A percentile compares a stretch with the other conserved stretches of the same genome.
phyloP scores from a whole-genome alignment of 2,797 vertebrate species.

The Scleropages formosus region DNA sequence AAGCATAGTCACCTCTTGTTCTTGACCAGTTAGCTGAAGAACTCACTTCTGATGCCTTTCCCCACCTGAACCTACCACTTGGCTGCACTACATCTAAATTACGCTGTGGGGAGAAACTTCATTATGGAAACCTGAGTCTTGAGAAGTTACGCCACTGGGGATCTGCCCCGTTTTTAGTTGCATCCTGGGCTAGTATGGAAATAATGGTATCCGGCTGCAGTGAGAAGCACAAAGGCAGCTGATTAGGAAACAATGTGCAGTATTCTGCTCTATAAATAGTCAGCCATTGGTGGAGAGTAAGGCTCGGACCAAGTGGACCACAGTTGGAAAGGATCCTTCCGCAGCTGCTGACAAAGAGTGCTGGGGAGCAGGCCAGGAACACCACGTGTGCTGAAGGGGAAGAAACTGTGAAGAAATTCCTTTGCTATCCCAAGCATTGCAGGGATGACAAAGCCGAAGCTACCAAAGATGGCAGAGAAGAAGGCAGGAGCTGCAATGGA shows the following conservation, averaged over 20 bases:
- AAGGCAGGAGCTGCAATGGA: neutral
- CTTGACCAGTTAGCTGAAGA: too few species aligned
- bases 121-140: conserved; percentile 8
- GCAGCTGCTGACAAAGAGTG: conserved; percentile 19
- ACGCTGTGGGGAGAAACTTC: conserved; percentile 25
- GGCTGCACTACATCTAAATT: neutral
- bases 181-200: conserved; percentile 16
- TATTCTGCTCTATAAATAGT: conserved; percentile 70
- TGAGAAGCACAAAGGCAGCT: conserved; percentile 41
- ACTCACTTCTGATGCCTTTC: neutral
- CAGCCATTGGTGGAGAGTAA: conserved; percentile 41
- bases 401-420: neutral
- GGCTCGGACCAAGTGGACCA: conserved; percentile 30
- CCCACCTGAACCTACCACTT: neutral
- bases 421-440: too few species aligned
- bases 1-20: too few species aligned
- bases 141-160: neutral
- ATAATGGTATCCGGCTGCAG: conserved; percentile 15
- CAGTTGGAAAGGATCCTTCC: conserved; percentile 2
- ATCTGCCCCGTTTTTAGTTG: neutral
- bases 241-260: conserved; percentile 68
- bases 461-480: conserved; percentile 32
- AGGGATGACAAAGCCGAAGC: conserved; percentile 31
- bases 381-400: neutral
- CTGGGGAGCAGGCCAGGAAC: neutral